Conservation (phyloP, 2,888 invertebrate genomes). For the Hofmannophila pseudospretella region DNA sequence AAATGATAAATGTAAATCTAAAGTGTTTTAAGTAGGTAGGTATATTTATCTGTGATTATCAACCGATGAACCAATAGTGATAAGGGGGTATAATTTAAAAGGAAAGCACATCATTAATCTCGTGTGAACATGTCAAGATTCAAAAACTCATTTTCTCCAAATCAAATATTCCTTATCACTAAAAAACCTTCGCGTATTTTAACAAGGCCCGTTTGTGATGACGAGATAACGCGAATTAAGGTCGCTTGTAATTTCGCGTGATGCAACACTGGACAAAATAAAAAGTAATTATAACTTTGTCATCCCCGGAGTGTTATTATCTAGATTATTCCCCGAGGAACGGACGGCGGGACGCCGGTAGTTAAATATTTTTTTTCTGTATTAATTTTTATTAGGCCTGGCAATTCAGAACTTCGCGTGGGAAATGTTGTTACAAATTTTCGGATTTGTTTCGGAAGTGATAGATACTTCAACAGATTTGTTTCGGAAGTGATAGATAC, state of each 20-base stretch:
- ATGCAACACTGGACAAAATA: slow-evolving; percentile 39
- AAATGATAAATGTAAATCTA: too few relatives aligned
- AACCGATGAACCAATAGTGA: too few relatives aligned
- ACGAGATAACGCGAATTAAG: slow-evolving; percentile 10
- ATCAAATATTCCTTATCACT: too few relatives aligned
- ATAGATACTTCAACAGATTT: too few relatives aligned
- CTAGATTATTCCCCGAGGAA: slow-evolving; percentile 28
- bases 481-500: too few relatives aligned
- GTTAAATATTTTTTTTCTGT: slow-evolving; percentile 33
- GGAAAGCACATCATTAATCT: too few relatives aligned
- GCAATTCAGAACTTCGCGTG: slow-evolving; percentile 4
- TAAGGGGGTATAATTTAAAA: too few relatives aligned
- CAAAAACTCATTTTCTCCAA: too few relatives aligned
- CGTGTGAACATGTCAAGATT: too few relatives aligned
- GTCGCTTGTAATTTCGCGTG: slow-evolving; percentile 26
- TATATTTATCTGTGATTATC: too few relatives aligned
- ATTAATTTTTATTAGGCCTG: slow-evolving; percentile 10
- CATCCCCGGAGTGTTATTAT: slow-evolving; percentile 39
- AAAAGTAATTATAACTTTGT: slow-evolving; percentile 60
- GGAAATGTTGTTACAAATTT: background rate
- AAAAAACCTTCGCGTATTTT: background rate
- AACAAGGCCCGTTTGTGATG: background rate
- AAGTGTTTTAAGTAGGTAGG: too few relatives aligned
- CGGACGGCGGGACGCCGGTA: slow-evolving; percentile 21
- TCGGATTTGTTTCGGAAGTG: background rate